phyloP scores from a whole-genome alignment of 2,797 vertebrate genomes.

The Takifugu ocellatus region DNA sequence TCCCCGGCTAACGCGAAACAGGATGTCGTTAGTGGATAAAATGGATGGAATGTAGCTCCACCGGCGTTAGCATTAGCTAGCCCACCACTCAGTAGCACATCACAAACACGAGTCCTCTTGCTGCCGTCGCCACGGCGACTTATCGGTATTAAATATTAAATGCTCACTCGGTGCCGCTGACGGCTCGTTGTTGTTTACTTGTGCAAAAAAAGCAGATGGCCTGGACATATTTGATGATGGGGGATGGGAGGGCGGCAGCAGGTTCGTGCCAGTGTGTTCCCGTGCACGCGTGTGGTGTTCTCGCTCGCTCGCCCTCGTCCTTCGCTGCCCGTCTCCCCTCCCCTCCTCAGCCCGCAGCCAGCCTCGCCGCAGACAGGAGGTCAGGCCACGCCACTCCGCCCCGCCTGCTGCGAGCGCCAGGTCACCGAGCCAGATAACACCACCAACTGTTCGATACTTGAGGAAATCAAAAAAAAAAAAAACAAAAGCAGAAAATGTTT shows the following conservation, averaged over 20 bases:
- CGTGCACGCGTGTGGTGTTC: constrained; percentile 63
- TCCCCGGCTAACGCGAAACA: too few relatives aligned
- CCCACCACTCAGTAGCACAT: too few relatives aligned
- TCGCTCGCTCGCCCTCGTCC: constrained; percentile 69
- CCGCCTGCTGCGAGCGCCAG: constrained; percentile 69
- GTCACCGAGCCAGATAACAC: constrained; percentile 73
- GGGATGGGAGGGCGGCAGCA: constrained; percentile 46
- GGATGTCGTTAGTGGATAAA: too few relatives aligned
- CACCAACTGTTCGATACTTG: constrained; percentile 76
- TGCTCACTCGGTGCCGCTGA: constrained; percentile 48
- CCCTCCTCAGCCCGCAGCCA: constrained; percentile 66
- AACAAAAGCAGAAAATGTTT: constrained; percentile 60
- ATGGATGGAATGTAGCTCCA: too few relatives aligned
- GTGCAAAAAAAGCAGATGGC: constrained; percentile 70
- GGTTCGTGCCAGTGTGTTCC: constrained; percentile 64
- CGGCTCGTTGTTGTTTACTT: constrained; percentile 70
- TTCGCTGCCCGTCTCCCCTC: constrained; percentile 69
- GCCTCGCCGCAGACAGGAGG: constrained; percentile 70
- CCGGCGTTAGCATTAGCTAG: too few relatives aligned
- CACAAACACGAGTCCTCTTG: constrained; percentile 41
- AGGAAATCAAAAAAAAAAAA: constrained; percentile 47
- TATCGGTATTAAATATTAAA: constrained; percentile 54
- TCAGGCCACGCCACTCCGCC: constrained; percentile 73
- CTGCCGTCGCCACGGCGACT: constrained; percentile 39
- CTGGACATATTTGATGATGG: constrained; percentile 68